Evolutionary conservation across 2,888 invertebrate species (phyloP).

Genomic region (Hoplodrina ambigua): DNA sequence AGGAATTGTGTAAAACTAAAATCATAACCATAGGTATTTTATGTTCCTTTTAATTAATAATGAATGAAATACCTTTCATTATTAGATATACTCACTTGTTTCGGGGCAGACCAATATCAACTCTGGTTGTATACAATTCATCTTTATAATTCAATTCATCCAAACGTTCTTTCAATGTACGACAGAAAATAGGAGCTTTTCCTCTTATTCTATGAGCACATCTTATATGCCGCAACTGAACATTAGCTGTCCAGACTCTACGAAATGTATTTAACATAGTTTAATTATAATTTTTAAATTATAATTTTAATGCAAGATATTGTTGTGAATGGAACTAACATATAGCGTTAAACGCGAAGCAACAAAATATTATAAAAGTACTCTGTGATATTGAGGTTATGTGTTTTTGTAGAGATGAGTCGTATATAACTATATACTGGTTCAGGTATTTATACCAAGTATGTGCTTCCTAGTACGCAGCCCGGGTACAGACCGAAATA

Average conservation of each 20-base stretch:
- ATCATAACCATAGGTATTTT: too few species aligned
- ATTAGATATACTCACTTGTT: constrained; percentile 73
- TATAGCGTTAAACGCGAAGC: too few species aligned
- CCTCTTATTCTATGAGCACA: constrained; percentile 92
- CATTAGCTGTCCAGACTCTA: constrained; percentile 65
- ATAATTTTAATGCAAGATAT: neutral
- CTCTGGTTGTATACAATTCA: constrained; percentile 81
- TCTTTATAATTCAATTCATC: constrained; percentile 90
- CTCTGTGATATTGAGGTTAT: constrained; percentile 21
- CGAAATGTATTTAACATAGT: constrained; percentile 78
- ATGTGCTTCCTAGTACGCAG: too few species aligned
- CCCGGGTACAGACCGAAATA: too few species aligned
- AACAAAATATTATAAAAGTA: too few species aligned
- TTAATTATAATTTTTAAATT: constrained; percentile 42
- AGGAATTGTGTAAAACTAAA: too few species aligned
- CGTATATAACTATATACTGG: too few species aligned
- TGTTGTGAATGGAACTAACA: neutral
- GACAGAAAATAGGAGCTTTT: constrained; percentile 93
- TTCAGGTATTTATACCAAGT: too few species aligned
- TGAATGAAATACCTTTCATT: too few species aligned
- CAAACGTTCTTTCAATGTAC: constrained; percentile 92
- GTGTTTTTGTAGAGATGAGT: too few species aligned
- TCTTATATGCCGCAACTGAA: constrained; percentile 82
- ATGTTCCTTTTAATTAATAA: too few species aligned
- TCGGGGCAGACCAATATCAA: constrained; percentile 84